phyloP scores from a whole-genome alignment of 2,797 vertebrate genomes.

The Falco concolor region DNA sequence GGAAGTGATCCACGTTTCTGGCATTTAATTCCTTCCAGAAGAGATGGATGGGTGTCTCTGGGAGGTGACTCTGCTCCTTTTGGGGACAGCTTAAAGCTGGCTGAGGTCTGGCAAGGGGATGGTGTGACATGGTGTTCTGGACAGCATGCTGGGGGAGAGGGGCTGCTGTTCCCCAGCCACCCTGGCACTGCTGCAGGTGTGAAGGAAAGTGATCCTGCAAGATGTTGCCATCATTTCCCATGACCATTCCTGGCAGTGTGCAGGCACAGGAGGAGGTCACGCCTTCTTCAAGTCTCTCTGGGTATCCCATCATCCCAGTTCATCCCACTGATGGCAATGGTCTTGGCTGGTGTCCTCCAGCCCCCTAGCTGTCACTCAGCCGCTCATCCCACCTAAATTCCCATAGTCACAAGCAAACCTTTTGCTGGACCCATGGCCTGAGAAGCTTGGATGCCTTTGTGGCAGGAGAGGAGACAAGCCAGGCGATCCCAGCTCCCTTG shows the following conservation, averaged over 20 bases:
- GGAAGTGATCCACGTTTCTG: background rate
- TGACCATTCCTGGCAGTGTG: background rate
- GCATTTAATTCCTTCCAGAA: background rate
- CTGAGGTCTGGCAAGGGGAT: background rate
- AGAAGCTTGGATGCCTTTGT: background rate
- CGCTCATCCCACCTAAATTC: background rate
- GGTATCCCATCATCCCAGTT: background rate
- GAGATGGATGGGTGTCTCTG: background rate
- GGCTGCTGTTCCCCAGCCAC: background rate
- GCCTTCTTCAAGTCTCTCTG: background rate
- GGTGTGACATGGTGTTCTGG: background rate
- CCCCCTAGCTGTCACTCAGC: background rate
- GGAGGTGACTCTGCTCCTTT: background rate
- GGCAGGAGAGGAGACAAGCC: background rate
- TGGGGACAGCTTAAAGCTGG: background rate
- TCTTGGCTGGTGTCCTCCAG: background rate
- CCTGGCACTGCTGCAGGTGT: background rate
- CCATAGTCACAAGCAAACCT: background rate
- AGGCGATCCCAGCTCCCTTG: rapidly evolving
- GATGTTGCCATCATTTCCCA: background rate
- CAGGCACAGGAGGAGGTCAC: background rate
- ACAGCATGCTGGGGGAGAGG: background rate
- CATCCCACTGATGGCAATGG: rapidly evolving
- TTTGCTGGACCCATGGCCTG: rapidly evolving
- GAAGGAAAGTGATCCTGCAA: background rate